phyloP scores from a whole-genome alignment of 1,140 invertebrate genomes.

The Magallana angulata region DNA sequence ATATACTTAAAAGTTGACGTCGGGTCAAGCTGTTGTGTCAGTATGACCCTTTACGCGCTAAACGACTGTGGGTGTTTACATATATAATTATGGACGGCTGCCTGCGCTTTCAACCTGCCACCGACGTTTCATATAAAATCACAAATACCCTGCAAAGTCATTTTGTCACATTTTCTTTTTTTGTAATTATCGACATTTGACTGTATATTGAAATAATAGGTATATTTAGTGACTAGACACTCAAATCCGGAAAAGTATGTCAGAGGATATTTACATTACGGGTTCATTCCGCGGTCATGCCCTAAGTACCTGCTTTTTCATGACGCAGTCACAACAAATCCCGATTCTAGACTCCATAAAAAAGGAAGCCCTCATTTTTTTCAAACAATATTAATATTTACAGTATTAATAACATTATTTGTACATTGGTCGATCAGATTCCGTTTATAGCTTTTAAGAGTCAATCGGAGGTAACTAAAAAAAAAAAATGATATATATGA shows the following conservation, averaged over 20 bases:
- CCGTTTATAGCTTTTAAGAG: no score
- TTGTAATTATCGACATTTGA: neutral
- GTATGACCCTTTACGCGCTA: neutral
- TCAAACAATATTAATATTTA: no score
- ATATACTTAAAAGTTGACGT: constrained; percentile 32
- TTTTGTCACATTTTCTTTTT: neutral
- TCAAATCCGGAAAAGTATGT: constrained; percentile 6
- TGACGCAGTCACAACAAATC: constrained; percentile 22
- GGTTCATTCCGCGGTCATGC: constrained; percentile 16
- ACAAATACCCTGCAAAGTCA: neutral
- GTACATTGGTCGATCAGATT: no score
- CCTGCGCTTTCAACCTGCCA: neutral
- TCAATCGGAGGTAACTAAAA: no score
- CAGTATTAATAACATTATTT: no score
- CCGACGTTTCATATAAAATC: neutral
- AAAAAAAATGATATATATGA: no score
- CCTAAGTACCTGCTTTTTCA: constrained; percentile 25
- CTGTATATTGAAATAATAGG: neutral
- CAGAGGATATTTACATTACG: constrained; percentile 28
- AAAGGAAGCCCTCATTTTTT: neutral
- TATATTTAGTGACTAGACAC: neutral
- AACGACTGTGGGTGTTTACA: constrained; percentile 24
- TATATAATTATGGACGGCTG: constrained; percentile 14
- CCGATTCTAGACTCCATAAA: neutral
- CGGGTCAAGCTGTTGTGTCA: constrained; percentile 28